Percentiles rank a stretch among this genome's conserved stretches.
Evolutionary conservation across 2,888 invertebrate genomes (phyloP).

Genomic region (Pecten maximus): DNA sequence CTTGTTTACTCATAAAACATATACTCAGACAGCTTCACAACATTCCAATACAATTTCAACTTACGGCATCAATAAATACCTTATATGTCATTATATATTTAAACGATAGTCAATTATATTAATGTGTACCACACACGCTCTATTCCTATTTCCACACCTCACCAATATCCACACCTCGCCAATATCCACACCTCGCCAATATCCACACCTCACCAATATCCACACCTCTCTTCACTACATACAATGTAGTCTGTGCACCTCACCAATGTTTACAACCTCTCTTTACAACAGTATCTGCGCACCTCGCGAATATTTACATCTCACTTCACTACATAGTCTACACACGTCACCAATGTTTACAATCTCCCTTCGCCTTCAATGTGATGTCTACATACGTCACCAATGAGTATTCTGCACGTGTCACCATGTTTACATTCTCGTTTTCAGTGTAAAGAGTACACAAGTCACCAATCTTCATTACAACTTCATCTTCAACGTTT

Average conservation of each 20-base stretch:
- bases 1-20: too few relatives aligned
- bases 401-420: background rate
- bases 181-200: too few relatives aligned
- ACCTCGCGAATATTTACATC: background rate
- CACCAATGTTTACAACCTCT: background rate
- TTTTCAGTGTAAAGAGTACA: background rate
- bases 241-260: background rate
- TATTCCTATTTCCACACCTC: too few relatives aligned
- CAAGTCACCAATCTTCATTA: background rate
- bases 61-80: background rate
- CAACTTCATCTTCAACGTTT: background rate
- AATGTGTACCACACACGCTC: background rate
- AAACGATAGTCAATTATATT: background rate
- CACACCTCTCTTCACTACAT: background rate
- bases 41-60: background rate
- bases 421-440: background rate
- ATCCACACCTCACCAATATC: too few relatives aligned
- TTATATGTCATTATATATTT: background rate
- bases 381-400: background rate
- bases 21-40: too few relatives aligned
- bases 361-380: background rate
- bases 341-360: background rate
- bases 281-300: background rate
- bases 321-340: background rate
- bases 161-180: too few relatives aligned